These are phyloP conservation scores for Rhagonycha lutea DNA, from an alignment of 2,888 invertebrate genomes.

Conservation along the genomic window DNA sequence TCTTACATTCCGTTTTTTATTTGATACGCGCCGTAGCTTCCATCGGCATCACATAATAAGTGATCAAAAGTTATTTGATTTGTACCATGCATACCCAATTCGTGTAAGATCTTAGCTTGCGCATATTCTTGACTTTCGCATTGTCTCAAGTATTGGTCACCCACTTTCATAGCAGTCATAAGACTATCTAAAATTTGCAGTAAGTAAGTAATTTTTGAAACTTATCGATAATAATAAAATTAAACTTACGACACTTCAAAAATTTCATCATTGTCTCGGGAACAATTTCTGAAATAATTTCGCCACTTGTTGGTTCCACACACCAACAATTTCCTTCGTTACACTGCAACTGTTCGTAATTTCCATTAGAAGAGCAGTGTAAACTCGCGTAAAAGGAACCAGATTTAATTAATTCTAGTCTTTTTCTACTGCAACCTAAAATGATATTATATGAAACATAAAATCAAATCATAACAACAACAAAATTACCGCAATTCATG, in stretches of 20 bases:
- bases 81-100: conserved; percentile 65
- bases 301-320: conserved; percentile 64
- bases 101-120: conserved; percentile 56
- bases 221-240: neutral
- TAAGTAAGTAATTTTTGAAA: neutral
- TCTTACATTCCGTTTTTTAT: conserved; percentile 62
- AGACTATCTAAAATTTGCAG: conserved; percentile 47
- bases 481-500: conserved; percentile 69
- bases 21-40: conserved; percentile 64
- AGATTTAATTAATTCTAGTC: conserved; percentile 58
- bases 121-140: conserved; percentile 70
- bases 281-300: conserved; percentile 60
- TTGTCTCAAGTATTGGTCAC: conserved; percentile 65
- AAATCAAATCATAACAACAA: neutral
- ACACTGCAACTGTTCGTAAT: conserved; percentile 71
- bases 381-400: conserved; percentile 57
- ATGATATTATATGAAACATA: neutral
- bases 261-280: conserved; percentile 62
- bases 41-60: conserved; percentile 68
- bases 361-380: conserved; percentile 68
- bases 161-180: conserved; percentile 47
- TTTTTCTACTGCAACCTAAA: conserved; percentile 66
- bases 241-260: conserved; percentile 67
- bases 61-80: conserved; percentile 58
- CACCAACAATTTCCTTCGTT: conserved; percentile 73